Evolutionary conservation across 2,797 vertebrate species (phyloP), one percentile per base, ranked within the genome.

Genomic region (Myiothlypis chrysogaster): DNA sequence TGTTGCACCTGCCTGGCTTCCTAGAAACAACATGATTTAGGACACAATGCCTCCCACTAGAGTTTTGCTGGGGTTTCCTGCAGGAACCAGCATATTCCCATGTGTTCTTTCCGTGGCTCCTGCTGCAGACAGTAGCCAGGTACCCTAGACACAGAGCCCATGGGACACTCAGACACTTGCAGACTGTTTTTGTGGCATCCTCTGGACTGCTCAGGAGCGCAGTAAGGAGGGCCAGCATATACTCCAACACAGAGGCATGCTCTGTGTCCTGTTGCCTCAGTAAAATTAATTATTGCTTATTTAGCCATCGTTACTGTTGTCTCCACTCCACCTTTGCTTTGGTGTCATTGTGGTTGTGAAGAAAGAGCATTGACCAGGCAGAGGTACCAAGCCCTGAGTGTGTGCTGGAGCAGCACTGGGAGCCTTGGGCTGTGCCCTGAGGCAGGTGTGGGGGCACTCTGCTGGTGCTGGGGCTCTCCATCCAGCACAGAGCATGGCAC

Each of bases 401-500:
- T 70, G 32, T 2, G 2, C 68, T 49, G 83, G 43, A 66, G 59
- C 32, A 4, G 14, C 3, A 1, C 53, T 47, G 53, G n/a, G 37
- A 49, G 28, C 46, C 30, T 8, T 35, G 77, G 39, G 34, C 43
- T 72, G 18, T 20, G n/a, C 35, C 17, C 11, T 11, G 50, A 56
- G 61, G 27, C 43, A 7, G 37, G 9, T 3, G 20, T 41, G 41
- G 9, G 9, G 64, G 56, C 56, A 44, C 8, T 61, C 18, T 16
- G 59, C 49, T 30, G 7, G 4, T 37, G 44, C 49, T 37, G 52
- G 14, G 34, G 37, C 47, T 34, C 20, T 0, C 5, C 30, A 32
- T 19, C 34, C 53, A 8, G 39, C 43, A 12, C 16, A 47, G 66
- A 56, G 5, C 12, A n/a, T 0, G 0, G 44, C 16, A 12, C 30